Base-by-base conservation (phyloP, 2,113 vertebrate species). In the Myiopsitta monachus region DNA sequence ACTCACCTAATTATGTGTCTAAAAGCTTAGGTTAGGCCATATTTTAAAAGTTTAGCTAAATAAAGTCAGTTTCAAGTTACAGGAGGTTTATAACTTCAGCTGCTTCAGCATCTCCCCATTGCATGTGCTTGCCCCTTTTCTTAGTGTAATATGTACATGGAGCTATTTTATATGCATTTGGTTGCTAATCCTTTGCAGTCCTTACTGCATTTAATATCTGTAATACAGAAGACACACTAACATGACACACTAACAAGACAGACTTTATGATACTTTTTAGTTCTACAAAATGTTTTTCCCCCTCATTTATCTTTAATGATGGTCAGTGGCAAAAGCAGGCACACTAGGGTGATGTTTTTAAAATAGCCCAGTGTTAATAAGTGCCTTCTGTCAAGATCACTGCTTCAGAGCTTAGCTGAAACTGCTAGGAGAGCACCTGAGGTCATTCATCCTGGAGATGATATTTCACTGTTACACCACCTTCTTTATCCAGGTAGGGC, bases 1-100 rank as follows among this genome's bases (percentile, higher is more conserved):
- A 33, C 41, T 92, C 54, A 70, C 12, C 70, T 68, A 88, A 73
- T 90, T 75, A 55, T 33, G 19, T 72, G 28, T 95, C 86, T 81
- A 84, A 96, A 97, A 96, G 68, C 83, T 49, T 80, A 94, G 28
- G 46, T 62, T 93, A 84, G 59, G 52, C 18, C 55, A 96, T 79
- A 90, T 86, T 96, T 94, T 92, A 95, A 89, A 96, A 94, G 75
- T 94, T 88, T 47, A 95, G 54, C 69, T 95, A 94, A 95, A 86
- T 87, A 91, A 96, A 87, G 79, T 70, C 92, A 80, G 52, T 72
- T 97, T 95, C 55, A 85, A 62, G 47, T 83, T 92, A 95, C 47
- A 85, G 83, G 57, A 93, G 61, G 52, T 93, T 88, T 90, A 66
- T 24, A 91, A 12, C 7, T 64, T 96, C 75, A 46, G 84, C 46